Conservation (phyloP, 2,888 invertebrate species). For the Hoplodrina blanda region DNA sequence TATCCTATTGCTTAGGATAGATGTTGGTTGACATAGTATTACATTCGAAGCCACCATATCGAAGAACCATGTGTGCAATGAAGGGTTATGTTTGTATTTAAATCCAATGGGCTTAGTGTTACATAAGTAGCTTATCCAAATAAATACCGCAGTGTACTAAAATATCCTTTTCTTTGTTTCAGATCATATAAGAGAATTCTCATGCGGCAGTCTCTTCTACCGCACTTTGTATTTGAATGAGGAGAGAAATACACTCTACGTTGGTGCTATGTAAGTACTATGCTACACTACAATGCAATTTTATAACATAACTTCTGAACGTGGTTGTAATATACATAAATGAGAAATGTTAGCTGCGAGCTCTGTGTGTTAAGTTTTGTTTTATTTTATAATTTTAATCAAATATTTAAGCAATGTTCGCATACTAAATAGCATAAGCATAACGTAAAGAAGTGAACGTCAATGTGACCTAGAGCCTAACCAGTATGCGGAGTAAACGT, state of each 20-base stretch:
- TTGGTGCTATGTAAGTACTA: slow-evolving; percentile 92
- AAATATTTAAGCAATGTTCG: slow-evolving; percentile 4
- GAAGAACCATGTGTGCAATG: no score
- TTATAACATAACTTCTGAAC: slow-evolving; percentile 60
- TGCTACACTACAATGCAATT: slow-evolving; percentile 51
- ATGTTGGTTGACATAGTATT: no score
- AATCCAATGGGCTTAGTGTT: neutral
- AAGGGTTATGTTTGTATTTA: neutral
- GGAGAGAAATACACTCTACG: slow-evolving; percentile 91
- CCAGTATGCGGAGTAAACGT: neutral
- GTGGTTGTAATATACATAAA: slow-evolving; percentile 55
- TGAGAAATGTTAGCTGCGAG: slow-evolving; percentile 42
- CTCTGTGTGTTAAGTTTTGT: slow-evolving; percentile 19
- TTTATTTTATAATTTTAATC: slow-evolving; percentile 27
- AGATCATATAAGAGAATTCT: slow-evolving; percentile 92
- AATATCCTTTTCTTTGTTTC: slow-evolving; percentile 73
- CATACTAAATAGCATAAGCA: neutral
- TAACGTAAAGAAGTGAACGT: neutral
- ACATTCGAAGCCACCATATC: no score
- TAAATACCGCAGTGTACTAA: slow-evolving; percentile 38
- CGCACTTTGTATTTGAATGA: slow-evolving; percentile 91
- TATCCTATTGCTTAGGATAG: no score
- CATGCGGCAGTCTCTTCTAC: slow-evolving; percentile 91
- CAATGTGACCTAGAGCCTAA: neutral
- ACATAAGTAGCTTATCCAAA: slow-evolving; percentile 20